These are phyloP conservation scores for Phodopus roborovskii DNA, from an alignment of 2,113 vertebrate species.

Conservation along the genomic window DNA sequence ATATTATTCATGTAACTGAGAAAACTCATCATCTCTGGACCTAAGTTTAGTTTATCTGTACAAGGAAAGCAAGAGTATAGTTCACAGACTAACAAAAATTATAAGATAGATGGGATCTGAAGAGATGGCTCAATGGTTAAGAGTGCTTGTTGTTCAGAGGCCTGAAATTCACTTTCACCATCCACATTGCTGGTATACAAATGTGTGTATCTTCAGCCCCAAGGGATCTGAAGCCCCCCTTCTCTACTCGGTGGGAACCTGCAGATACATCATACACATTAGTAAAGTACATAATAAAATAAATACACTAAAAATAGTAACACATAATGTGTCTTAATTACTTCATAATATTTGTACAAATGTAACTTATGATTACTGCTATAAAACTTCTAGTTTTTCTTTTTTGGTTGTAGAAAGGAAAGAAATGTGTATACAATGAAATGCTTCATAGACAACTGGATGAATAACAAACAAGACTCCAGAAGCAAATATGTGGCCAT, in stretches of 20 bases:
- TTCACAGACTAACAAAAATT: not conserved
- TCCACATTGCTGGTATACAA: not conserved
- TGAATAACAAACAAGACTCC: slow-evolving; percentile 1
- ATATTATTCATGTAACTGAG: not conserved
- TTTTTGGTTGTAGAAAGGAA: slow-evolving; percentile 20
- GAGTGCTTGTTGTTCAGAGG: not conserved
- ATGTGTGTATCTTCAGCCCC: not conserved
- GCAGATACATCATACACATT: not conserved
- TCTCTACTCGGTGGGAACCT: not conserved
- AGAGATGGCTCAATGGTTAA: not conserved
- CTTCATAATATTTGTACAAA: slow-evolving; percentile 10
- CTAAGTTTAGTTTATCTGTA: slow-evolving; percentile 21
- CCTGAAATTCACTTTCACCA: no score
- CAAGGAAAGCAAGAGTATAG: not conserved
- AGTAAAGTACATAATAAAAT: not conserved
- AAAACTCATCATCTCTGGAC: not conserved
- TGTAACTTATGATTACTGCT: not conserved
- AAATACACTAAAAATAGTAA: not conserved
- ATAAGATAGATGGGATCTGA: not conserved
- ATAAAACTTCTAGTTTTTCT: slow-evolving; percentile 3
- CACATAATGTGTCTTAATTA: not conserved
- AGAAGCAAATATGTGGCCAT: slow-evolving; percentile 47
- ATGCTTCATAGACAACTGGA: not conserved
- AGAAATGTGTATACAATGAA: not conserved
- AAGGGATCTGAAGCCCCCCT: accelerated